Base-by-base conservation (phyloP, 2,113 vertebrate genomes). In the Stercorarius parasiticus region DNA sequence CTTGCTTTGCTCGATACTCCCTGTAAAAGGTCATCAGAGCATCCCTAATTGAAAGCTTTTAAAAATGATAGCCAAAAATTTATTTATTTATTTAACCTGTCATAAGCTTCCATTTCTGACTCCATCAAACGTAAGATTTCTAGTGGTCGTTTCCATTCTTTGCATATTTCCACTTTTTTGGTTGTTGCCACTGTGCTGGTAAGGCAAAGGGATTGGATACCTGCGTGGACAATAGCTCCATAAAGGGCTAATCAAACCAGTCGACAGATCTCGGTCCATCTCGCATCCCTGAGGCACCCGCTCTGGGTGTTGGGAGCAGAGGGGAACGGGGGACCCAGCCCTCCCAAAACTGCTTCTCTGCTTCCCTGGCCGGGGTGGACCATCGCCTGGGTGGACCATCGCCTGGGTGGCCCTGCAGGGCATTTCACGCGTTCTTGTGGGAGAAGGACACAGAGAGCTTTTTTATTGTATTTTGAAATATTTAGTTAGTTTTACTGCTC, bases 401-500 rank as follows among this genome's bases (percentile, higher is more conserved):
- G 0, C 23, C 45, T 16, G 56, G 11, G 6, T 40, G 34, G 15
- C 66, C 32, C 43, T 40, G 59, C 42, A 38, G 42, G 14, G 25
- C 30, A 14, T 42, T 64, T 38, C 11, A 2, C 12, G 5, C 21
- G 27, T 8, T 58, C 26, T 59, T 58, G 23, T 13, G 40, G 15
- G 21, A 8, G 70, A 36, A 42, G 13, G 15, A 9, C 9, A 4
- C 2, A 0, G 19, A 0, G 19, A 38, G 76, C 15, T 79, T 25
- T 69, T 74, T 22, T 69, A 43, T 23, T 50, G 11, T 29, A 8
- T 61, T 79, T 74, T 53, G 40, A 52, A 61, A 65, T 38, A 36
- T 8, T 49, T 16, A 2, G 3, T 26, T 18, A 9, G 34, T 49
- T 88, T 64, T 72, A 49, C 36, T 62, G 20, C 32, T 53, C 19